Evolutionary conservation across 2,888 invertebrate species (phyloP).

Genomic region (Smittia sp.): DNA sequence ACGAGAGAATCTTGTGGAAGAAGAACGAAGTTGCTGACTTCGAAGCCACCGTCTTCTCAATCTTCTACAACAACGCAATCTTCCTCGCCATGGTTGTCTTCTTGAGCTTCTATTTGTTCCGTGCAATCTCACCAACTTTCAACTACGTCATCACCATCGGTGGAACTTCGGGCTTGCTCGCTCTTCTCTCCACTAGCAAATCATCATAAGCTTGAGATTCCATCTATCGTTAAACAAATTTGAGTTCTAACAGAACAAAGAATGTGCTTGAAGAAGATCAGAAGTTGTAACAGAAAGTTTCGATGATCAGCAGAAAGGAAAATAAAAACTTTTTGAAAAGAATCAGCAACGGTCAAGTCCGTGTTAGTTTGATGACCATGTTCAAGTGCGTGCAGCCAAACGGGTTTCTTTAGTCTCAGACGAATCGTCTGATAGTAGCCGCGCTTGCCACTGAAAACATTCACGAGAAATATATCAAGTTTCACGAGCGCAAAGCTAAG

Average conservation of each 20-base stretch:
- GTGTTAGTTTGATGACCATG: not conserved
- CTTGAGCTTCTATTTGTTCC: slow-evolving; percentile 89
- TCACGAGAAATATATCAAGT: no score
- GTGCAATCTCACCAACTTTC: slow-evolving; percentile 82
- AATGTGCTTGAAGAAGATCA: not conserved
- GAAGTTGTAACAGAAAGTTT: not conserved
- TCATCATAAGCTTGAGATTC: slow-evolving; percentile 43
- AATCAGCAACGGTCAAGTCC: not conserved
- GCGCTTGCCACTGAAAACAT: no score
- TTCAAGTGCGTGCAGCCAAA: no score
- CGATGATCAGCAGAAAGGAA: not conserved
- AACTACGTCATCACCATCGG: slow-evolving; percentile 93
- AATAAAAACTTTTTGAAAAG: slow-evolving; percentile 6
- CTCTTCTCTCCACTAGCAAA: slow-evolving; percentile 87
- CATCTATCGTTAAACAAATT: not conserved
- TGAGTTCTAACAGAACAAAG: slow-evolving; percentile 10
- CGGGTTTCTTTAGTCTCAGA: no score
- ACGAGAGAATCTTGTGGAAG: slow-evolving; percentile 97
- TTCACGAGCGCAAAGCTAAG: no score
- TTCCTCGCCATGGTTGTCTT: slow-evolving; percentile 91
- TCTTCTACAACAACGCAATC: slow-evolving; percentile 98
- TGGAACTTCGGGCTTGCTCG: slow-evolving; percentile 83
- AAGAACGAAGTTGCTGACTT: slow-evolving; percentile 99
- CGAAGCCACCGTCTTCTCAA: slow-evolving; percentile 97
- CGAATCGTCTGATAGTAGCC: no score